Conservation (phyloP, 2,113 vertebrate species). For the Balaeniceps rex region DNA sequence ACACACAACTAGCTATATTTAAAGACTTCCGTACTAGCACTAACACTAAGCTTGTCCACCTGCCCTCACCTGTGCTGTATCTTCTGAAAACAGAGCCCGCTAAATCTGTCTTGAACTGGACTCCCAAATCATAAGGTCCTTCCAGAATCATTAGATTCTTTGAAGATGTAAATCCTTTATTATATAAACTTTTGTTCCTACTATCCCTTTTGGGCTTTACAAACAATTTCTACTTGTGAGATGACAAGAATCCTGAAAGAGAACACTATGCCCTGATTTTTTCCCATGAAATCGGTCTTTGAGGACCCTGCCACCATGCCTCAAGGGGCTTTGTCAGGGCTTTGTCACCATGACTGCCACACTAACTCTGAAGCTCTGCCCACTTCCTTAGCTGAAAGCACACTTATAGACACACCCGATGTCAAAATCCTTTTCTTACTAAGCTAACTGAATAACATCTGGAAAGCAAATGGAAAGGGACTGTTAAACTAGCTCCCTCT, state of each 20-base stretch:
- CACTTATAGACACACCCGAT: neutral
- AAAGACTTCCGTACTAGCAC: neutral
- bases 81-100: neutral
- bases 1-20: neutral
- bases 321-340: neutral
- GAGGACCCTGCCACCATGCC: neutral
- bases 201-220: neutral
- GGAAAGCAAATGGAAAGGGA: slow-evolving; percentile 41
- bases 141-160: neutral
- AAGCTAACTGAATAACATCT: slow-evolving; percentile 50
- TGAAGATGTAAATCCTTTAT: neutral
- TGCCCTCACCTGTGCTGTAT: neutral
- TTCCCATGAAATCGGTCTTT: neutral
- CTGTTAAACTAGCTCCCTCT: neutral
- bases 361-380: neutral
- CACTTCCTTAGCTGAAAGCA: neutral
- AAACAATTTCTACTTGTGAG: neutral
- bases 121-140: neutral
- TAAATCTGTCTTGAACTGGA: neutral
- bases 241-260: neutral
- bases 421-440: neutral
- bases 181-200: neutral
- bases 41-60: neutral
- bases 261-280: neutral
- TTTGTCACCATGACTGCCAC: neutral